Evolutionary conservation across 2,113 vertebrate genomes (phyloP).

Genomic region (Ahaetulla prasina): DNA sequence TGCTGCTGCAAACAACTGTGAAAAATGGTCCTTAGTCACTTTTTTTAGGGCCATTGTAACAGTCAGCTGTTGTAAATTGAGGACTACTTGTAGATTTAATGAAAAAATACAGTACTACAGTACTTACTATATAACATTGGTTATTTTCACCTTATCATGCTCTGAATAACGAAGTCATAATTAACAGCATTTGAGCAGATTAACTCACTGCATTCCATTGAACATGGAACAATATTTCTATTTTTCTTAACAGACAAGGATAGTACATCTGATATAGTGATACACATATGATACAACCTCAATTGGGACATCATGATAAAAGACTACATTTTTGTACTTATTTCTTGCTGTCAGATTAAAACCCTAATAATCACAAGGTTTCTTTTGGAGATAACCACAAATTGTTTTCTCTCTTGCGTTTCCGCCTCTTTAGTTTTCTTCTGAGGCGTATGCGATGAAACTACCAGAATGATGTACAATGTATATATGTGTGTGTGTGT

Average conservation of each 20-base stretch:
- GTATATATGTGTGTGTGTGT: too few species aligned
- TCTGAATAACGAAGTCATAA: neutral
- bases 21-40: too few species aligned
- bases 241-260: neutral
- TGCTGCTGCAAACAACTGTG: too few species aligned
- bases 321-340: neutral
- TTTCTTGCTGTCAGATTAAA: neutral
- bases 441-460: neutral
- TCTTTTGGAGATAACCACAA: neutral
- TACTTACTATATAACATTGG: neutral
- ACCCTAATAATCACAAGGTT: neutral
- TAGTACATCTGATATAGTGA: neutral
- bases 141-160: neutral
- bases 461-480: neutral
- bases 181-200: fast-evolving
- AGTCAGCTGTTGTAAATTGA: too few species aligned
- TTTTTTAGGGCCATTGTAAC: too few species aligned
- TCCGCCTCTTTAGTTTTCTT: neutral
- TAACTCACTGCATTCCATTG: neutral
- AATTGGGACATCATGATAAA: neutral
- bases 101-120: neutral
- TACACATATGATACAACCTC: neutral
- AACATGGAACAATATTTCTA: neutral
- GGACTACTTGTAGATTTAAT: neutral
- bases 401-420: neutral